Percentiles rank a stretch among this genome's conserved stretches.
Conservation (phyloP, 2,113 vertebrate genomes). For the human region DNA sequence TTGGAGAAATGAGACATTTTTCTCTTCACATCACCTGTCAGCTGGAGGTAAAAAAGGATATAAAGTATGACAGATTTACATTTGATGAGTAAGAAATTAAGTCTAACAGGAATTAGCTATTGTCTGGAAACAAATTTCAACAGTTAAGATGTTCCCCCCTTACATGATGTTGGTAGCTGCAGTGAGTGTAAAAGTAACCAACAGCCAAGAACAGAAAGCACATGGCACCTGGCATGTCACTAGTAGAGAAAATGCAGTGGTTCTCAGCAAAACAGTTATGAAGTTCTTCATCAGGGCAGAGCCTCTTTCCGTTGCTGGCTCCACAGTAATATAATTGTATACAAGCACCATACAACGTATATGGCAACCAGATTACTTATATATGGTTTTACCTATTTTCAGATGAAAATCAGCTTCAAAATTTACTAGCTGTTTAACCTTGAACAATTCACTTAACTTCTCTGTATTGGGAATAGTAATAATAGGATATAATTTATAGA, state of each 20-base stretch:
- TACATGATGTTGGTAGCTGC: neutral
- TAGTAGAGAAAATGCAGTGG: neutral
- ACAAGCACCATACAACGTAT: neutral
- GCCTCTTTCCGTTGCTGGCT: neutral
- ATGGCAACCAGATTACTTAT: neutral
- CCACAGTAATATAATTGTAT: neutral
- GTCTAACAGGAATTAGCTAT: neutral
- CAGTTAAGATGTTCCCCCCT: neutral
- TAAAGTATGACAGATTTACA: neutral
- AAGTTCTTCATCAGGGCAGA: neutral
- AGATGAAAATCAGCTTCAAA: neutral
- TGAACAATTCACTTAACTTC: neutral
- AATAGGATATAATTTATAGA: neutral
- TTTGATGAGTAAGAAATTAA: neutral
- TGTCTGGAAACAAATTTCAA: neutral
- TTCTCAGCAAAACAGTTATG: neutral
- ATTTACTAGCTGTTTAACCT: neutral
- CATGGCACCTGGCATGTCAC: neutral
- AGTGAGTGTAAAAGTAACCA: neutral
- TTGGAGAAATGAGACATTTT: neutral
- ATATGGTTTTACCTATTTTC: neutral
- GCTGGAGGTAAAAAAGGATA: neutral
- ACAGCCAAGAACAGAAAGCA: neutral
- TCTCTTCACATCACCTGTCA: neutral
- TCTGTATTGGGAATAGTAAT: neutral